These are phyloP conservation scores for Saccopteryx leptura DNA, from an alignment of 2,113 vertebrate genomes.

Conservation along the genomic window DNA sequence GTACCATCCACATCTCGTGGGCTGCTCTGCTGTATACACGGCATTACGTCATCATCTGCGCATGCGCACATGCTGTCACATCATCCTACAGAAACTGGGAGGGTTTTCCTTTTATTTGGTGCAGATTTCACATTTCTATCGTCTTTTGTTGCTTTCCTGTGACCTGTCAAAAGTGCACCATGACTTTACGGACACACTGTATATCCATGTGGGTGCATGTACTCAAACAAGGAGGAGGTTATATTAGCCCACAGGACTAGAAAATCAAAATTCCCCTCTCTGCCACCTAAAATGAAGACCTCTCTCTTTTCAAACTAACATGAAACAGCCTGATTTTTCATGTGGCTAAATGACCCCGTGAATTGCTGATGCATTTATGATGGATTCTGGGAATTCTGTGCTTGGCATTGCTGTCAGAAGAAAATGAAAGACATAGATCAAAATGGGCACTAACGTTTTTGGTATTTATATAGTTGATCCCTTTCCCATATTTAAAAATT, in stretches of 20 bases:
- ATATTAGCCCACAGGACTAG: not conserved
- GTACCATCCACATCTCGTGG: too few relatives aligned
- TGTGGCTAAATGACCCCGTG: slow-evolving; percentile 40
- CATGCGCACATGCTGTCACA: too few relatives aligned
- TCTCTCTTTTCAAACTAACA: not conserved
- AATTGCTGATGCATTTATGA: slow-evolving; percentile 66
- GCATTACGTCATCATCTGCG: too few relatives aligned
- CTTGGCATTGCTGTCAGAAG: slow-evolving; percentile 61
- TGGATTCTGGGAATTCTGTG: slow-evolving; percentile 29
- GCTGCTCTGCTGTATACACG: too few relatives aligned
- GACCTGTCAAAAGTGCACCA: too few relatives aligned
- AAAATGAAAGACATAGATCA: slow-evolving; percentile 77
- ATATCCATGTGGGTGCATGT: not conserved
- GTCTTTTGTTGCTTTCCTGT: too few relatives aligned
- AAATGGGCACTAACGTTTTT: slow-evolving; percentile 12
- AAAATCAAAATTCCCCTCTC: not conserved
- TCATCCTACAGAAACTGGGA: too few relatives aligned
- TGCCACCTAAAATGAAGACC: not conserved
- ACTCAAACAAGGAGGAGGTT: not conserved
- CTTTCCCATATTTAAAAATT: slow-evolving; percentile 15
- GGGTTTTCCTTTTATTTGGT: too few relatives aligned
- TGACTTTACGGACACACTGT: too few relatives aligned
- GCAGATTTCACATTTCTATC: too few relatives aligned
- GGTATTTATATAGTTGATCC: slow-evolving; percentile 45
- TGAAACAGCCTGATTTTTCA: slow-evolving; percentile 66